phyloP scores from a whole-genome alignment of 2,888 invertebrate species.

The Hirtodrosophila duncani region DNA sequence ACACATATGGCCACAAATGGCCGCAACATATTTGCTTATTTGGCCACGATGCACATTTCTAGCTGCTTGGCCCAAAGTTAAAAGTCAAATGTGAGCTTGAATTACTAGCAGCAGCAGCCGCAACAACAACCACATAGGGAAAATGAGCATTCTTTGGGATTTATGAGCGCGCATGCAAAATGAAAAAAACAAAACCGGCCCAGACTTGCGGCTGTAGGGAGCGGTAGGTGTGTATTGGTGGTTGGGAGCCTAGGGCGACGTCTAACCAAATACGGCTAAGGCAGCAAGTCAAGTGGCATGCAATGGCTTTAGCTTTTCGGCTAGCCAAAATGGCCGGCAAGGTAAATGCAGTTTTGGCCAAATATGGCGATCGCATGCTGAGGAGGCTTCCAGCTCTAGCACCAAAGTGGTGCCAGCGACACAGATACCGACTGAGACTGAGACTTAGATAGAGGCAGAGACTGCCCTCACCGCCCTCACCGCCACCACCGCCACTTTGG shows the following conservation, averaged over 20 bases:
- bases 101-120: constrained; percentile 44
- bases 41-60: no score
- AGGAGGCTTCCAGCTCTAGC: no score
- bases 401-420: constrained; percentile 50
- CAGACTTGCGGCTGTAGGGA: constrained; percentile 25
- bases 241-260: constrained; percentile 61
- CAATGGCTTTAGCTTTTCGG: constrained; percentile 46
- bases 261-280: constrained; percentile 67
- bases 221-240: neutral
- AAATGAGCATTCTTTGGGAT: constrained; percentile 66
- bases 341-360: constrained; percentile 68
- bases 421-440: constrained; percentile 47
- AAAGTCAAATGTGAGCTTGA: constrained; percentile 70
- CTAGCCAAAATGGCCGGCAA: constrained; percentile 53
- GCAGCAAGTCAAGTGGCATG: constrained; percentile 71
- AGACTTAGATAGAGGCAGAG: constrained; percentile 20
- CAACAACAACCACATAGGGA: constrained; percentile 26
- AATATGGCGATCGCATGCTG: constrained; percentile 72
- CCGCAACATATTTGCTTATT: constrained; percentile 39
- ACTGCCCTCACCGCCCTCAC: neutral
- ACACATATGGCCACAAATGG: constrained; percentile 58
- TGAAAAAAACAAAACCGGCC: constrained; percentile 45
- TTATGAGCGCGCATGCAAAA: constrained; percentile 66
- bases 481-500: constrained; percentile 43
- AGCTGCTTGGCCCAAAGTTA: constrained; percentile 60